These are phyloP conservation scores for Neofelis nebulosa DNA, from an alignment of 2,113 vertebrate species.

Conservation along the genomic window DNA sequence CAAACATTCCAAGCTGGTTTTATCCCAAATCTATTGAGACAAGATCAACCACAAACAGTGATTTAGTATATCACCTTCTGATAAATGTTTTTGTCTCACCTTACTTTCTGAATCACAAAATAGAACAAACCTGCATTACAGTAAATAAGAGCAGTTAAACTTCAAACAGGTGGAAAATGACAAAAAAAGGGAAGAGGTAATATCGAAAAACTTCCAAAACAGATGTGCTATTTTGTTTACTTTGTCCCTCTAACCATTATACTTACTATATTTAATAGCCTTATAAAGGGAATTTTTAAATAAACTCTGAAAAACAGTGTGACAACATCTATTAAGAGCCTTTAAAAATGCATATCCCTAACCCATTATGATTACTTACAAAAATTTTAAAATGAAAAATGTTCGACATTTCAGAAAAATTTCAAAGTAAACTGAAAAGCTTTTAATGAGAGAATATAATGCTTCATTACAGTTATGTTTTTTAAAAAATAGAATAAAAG, in stretches of 20 bases:
- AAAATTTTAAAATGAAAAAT: neutral
- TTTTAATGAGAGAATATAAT: slow-evolving; percentile 16
- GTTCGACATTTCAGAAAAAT: neutral
- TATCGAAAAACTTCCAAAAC: rapidly evolving
- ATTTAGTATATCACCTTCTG: neutral
- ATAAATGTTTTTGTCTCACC: neutral
- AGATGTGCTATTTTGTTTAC: neutral
- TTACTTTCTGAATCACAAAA: neutral
- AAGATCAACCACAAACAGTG: slow-evolving; percentile 16
- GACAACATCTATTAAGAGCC: neutral
- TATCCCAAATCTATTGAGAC: slow-evolving; percentile 95
- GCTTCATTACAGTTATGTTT: neutral
- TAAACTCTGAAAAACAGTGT: neutral
- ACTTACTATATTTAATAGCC: neutral
- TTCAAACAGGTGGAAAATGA: neutral
- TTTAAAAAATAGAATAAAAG: neutral
- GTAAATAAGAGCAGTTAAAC: neutral
- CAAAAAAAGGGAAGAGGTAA: neutral
- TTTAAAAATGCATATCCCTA: neutral
- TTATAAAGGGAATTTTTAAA: neutral
- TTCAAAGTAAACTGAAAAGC: neutral
- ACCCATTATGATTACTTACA: neutral
- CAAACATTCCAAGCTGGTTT: slow-evolving; percentile 97
- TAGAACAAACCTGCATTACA: neutral
- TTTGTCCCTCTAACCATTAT: neutral